Base-by-base conservation (phyloP, 2,888 invertebrate species). In the Galerucella pusilla region DNA sequence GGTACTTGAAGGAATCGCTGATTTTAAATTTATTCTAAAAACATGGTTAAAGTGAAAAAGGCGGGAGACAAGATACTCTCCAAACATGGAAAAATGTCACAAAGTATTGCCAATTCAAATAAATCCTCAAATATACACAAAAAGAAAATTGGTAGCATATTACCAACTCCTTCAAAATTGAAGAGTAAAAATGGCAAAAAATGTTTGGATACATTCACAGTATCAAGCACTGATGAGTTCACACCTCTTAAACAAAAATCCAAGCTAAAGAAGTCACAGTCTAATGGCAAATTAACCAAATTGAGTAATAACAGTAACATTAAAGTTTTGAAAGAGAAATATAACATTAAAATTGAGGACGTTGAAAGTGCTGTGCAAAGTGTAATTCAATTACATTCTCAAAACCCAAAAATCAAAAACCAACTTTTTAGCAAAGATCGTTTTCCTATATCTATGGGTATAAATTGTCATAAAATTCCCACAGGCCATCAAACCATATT, bases 391-490 rank as follows among this genome's bases (percentile, higher is more conserved):
- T 80, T 88, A 25, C 78, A 84, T 0, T 75, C 84, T 11, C 83
- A 86, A 67, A 83, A 85, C 66, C 81, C 85, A 2, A 83, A 86
- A 68, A 77, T 83, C 2, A 85, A 87, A 71, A 88, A 87, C 57
- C 82, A 81, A 46, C 82, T 93, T 60, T 90, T 93, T 80, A 89
- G 90, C 25, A 89, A 90, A 28, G 90, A 89, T 59, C 91, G 91
- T 78, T 87, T 88, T 74, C 89, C 90, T 12, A 88, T 93, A 82
- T 91, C 91, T 83, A 86, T 91, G 67, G 91, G 91, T 87, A 87
- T 93, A 35, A 89, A 88, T 42, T 90, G 91, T 75, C 90, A 93
- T 54, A 94, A 92, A 88, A 90, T 94, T 71, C 91, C 93, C 45
- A 90, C 90, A 78, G 88, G 88, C 49, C 88, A 91, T 2, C 89